These are phyloP conservation scores for Hypotaenidia okinawae DNA, from an alignment of 2,797 vertebrate species.

Conservation along the genomic window DNA sequence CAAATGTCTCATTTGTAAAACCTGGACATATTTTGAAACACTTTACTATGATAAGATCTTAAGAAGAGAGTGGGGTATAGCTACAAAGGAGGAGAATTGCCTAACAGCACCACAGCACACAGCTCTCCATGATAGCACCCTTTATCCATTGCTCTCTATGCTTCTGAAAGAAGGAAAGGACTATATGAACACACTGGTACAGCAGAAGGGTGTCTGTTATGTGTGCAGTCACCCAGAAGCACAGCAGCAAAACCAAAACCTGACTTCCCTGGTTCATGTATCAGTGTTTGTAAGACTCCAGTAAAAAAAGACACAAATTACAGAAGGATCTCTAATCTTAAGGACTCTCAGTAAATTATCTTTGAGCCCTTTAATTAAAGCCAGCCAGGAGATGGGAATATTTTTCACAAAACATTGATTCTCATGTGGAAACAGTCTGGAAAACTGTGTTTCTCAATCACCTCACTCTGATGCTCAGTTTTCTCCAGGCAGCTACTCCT, in stretches of 20 bases:
- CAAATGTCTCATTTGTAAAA: background rate
- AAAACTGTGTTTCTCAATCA: background rate
- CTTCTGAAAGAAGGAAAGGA: background rate
- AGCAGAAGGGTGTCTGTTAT: background rate
- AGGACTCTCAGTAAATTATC: background rate
- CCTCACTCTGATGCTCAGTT: background rate
- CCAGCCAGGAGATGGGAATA: background rate
- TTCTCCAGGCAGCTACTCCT: slow-evolving; percentile 46
- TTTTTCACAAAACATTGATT: slow-evolving; percentile 37
- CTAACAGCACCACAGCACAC: background rate
- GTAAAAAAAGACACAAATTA: background rate
- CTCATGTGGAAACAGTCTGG: slow-evolving; percentile 22
- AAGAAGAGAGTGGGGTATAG: background rate
- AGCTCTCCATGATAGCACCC: background rate
- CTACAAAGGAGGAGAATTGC: background rate
- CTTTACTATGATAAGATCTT: background rate
- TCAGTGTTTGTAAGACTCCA: background rate
- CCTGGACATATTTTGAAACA: background rate
- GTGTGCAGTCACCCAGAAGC: background rate
- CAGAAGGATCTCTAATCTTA: background rate
- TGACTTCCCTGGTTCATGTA: background rate
- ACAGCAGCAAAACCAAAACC: background rate
- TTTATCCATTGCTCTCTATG: background rate
- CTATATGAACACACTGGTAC: background rate
- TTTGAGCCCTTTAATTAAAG: background rate